A percentile compares a stretch with the other conserved stretches of the same genome.
phyloP scores from a whole-genome alignment of 2,888 invertebrate genomes.

The Linyphia triangularis region DNA sequence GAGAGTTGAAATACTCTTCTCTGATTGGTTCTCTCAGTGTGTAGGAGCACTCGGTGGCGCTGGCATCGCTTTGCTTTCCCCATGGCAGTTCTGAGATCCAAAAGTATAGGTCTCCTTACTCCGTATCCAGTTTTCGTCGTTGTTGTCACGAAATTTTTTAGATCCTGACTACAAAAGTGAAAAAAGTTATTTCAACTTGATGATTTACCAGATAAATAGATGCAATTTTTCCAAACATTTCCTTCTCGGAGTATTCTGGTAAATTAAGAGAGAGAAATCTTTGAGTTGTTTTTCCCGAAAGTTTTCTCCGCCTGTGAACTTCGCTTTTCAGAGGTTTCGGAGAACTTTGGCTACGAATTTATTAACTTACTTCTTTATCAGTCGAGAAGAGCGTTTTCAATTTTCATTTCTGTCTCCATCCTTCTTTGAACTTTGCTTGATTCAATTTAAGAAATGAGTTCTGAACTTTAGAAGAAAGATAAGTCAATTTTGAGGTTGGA shows the following conservation, averaged over 20 bases:
- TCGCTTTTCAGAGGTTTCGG: conserved; percentile 28
- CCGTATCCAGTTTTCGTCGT: conserved; percentile 14
- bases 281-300: not conserved
- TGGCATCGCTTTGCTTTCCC: conserved; percentile 36
- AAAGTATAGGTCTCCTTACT: conserved; percentile 45
- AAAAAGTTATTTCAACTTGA: not conserved
- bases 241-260: not conserved
- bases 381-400: not conserved
- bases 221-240: not conserved
- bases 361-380: conserved; percentile 33
- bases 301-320: conserved; percentile 30
- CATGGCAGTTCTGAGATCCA: conserved; percentile 18
- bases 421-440: no score
- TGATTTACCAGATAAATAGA: not conserved
- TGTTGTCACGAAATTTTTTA: conserved; percentile 29
- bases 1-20: conserved; percentile 67
- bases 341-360: conserved; percentile 39
- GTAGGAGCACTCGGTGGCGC: conserved; percentile 43
- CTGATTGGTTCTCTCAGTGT: conserved; percentile 49
- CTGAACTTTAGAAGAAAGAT: not conserved
- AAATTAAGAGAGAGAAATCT: not conserved
- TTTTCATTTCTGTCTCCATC: not conserved
- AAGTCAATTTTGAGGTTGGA: not conserved
- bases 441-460: no score
- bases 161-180: not conserved